Conservation (phyloP, 2,113 vertebrate genomes). For the Guaruba guarouba region DNA sequence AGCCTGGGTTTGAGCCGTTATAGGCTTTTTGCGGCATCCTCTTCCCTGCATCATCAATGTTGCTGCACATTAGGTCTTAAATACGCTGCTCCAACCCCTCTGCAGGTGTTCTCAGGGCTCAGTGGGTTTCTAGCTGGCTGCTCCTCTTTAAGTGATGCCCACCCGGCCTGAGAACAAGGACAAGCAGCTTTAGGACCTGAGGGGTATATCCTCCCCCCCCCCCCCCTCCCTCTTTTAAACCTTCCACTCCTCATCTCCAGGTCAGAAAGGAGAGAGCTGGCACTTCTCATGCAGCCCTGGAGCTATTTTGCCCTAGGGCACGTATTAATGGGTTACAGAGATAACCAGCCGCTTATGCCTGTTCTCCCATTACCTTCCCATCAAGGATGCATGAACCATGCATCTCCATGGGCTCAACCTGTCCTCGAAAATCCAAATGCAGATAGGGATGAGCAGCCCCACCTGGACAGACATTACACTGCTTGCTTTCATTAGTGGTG, state of each 20-base stretch:
- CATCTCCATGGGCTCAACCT: not conserved
- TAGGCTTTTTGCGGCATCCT: not conserved
- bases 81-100: fast-evolving
- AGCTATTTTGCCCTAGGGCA: not conserved
- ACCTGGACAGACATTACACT: not conserved
- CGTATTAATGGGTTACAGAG: not conserved
- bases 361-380: not conserved
- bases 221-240: not conserved
- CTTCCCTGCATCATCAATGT: not conserved
- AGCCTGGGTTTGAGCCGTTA: fast-evolving
- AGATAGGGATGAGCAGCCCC: not conserved
- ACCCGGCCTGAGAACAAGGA: not conserved
- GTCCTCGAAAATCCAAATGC: not conserved
- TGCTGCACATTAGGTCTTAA: not conserved
- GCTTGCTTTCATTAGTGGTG: not conserved
- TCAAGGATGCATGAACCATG: not conserved
- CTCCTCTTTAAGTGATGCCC: not conserved
- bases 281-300: not conserved
- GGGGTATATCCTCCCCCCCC: fast-evolving
- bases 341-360: slow-evolving; percentile 12
- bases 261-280: not conserved
- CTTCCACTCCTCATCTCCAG: not conserved
- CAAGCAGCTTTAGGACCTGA: not conserved
- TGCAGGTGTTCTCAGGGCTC: fast-evolving
- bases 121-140: fast-evolving